Percentiles rank a stretch among this genome's conserved stretches.
Evolutionary conservation across 2,113 vertebrate species (phyloP).

Genomic region (Sebastes schlegelii): DNA sequence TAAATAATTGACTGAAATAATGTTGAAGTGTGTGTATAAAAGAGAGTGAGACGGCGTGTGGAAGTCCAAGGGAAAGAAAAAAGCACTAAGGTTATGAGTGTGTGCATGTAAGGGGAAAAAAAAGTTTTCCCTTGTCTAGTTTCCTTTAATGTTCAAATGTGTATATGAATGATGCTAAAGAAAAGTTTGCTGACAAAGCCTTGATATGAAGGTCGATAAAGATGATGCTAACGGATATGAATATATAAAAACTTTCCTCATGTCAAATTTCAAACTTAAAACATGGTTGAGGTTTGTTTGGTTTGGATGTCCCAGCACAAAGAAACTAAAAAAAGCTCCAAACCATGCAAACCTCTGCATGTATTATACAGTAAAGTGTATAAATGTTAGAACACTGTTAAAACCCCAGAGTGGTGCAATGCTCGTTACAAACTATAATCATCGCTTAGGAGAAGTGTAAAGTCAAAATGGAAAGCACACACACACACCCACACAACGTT

Average conservation of each 20-base stretch:
- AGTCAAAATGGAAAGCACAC: constrained; percentile 20
- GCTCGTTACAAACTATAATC: constrained; percentile 11
- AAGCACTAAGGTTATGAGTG: constrained; percentile 68
- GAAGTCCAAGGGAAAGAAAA: constrained; percentile 46
- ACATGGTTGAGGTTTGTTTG: constrained; percentile 37
- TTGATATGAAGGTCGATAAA: constrained; percentile 63
- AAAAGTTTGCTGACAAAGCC: constrained; percentile 66
- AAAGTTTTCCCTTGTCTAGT: constrained; percentile 35
- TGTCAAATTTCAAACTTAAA: background rate
- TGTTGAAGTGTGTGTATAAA: constrained; percentile 30
- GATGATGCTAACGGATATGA: constrained; percentile 18
- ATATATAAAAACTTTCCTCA: constrained; percentile 38
- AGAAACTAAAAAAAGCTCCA: constrained; percentile 48
- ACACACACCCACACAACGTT: background rate
- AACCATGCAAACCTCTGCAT: constrained; percentile 29
- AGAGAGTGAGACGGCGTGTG: background rate
- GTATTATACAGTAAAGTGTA: background rate
- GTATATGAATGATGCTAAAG: constrained; percentile 53
- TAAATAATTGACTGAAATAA: constrained; percentile 52
- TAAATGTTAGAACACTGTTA: constrained; percentile 17
- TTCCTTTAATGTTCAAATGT: constrained; percentile 61
- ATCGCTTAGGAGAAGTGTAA: background rate
- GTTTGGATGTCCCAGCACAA: constrained; percentile 65
- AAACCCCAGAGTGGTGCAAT: background rate
- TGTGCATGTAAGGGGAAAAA: constrained; percentile 43